Evolutionary conservation across 2,113 vertebrate species (phyloP).

Genomic region (Rhinopithecus roxellana): DNA sequence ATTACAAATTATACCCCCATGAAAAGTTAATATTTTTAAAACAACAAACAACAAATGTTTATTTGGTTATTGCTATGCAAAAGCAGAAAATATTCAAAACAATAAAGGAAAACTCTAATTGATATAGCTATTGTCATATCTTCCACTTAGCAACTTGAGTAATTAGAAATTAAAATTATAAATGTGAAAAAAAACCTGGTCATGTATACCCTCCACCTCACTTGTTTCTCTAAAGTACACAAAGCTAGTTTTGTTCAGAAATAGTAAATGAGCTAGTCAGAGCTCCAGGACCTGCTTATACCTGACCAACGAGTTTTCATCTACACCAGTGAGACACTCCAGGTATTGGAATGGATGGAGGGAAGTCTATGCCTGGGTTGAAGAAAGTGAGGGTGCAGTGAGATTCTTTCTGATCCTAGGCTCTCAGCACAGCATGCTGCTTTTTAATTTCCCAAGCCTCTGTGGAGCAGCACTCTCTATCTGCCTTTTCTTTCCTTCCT

Average conservation of each 20-base stretch:
- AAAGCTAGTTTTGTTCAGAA: background rate
- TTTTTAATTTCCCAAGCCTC: background rate
- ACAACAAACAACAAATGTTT: background rate
- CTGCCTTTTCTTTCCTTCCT: background rate
- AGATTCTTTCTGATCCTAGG: background rate
- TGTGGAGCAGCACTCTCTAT: background rate
- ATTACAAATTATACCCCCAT: background rate
- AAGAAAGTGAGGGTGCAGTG: background rate
- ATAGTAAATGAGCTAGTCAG: background rate
- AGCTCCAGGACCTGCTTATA: background rate
- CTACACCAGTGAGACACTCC: background rate
- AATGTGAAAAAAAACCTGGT: background rate
- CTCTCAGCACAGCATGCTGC: background rate
- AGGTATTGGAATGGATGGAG: background rate
- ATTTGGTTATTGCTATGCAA: background rate
- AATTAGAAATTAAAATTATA: background rate
- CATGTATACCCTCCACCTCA: background rate
- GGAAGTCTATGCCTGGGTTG: background rate
- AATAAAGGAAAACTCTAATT: background rate
- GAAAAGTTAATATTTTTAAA: background rate
- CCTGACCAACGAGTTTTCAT: background rate
- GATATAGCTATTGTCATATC: background rate
- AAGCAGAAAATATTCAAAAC: background rate
- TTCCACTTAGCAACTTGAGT: background rate
- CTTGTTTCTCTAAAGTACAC: background rate